A percentile compares a stretch with the other conserved stretches of the same genome.
These are phyloP conservation scores for Saccostrea glomerata DNA, from an alignment of 1,140 invertebrate species.

Conservation along the genomic window DNA sequence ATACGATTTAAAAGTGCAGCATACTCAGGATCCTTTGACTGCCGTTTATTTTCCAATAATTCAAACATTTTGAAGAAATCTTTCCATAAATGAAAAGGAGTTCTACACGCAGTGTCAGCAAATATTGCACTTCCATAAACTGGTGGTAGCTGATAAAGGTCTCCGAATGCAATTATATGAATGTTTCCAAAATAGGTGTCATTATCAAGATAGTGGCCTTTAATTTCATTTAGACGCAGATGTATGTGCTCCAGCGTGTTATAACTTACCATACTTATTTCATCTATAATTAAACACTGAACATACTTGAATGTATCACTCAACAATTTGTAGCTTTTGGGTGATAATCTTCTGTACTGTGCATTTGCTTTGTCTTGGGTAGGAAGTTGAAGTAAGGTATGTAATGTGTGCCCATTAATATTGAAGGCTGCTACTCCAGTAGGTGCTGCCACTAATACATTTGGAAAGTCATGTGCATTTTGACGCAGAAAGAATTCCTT, in stretches of 20 bases:
- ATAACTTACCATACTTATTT: constrained; percentile 28
- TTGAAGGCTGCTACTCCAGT: constrained; percentile 15
- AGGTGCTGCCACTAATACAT: constrained; percentile 17
- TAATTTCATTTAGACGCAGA: constrained; percentile 14
- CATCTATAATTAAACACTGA: constrained; percentile 25
- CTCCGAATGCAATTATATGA: background rate
- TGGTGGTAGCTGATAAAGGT: constrained; percentile 20
- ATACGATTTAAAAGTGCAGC: background rate
- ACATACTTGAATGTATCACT: constrained; percentile 29
- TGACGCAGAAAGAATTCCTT: constrained; percentile 18
- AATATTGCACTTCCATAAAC: constrained; percentile 25
- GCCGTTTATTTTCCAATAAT: background rate
- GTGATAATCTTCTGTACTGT: too few species aligned
- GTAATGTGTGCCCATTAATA: too few species aligned
- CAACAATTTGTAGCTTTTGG: background rate
- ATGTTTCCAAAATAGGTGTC: constrained; percentile 14
- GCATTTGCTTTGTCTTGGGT: too few species aligned
- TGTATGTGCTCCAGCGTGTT: constrained; percentile 30
- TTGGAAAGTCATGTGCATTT: constrained; percentile 24
- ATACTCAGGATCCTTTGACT: background rate
- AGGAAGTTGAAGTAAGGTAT: too few species aligned
- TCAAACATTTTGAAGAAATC: too few species aligned
- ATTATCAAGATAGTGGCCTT: background rate
- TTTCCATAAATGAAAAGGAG: too few species aligned
- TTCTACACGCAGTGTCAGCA: background rate